Percentiles rank a stretch among this genome's conserved stretches.
Evolutionary conservation across 2,888 invertebrate species (phyloP).

Genomic region (Tetranychus piercei): DNA sequence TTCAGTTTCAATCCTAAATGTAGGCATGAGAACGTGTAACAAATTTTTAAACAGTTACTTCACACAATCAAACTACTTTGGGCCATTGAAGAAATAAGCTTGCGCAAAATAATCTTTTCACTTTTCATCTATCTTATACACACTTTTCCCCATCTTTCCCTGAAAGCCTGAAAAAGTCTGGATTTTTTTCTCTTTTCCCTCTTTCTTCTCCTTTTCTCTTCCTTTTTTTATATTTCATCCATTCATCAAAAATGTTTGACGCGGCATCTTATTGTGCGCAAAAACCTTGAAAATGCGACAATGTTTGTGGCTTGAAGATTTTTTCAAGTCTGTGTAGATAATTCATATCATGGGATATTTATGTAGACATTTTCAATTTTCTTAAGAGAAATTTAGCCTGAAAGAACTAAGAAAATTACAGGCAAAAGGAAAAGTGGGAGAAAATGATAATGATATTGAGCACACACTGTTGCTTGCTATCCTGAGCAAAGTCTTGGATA

Average conservation of each 20-base stretch:
- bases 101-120: neutral
- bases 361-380: neutral
- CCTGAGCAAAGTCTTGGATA: too few species aligned
- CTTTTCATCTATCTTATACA: neutral
- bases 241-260: neutral
- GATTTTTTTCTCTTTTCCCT: neutral
- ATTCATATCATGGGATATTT: neutral
- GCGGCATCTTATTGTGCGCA: neutral
- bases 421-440: too few species aligned
- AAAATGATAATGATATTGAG: too few species aligned
- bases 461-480: too few species aligned
- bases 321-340: neutral
- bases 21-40: neutral
- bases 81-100: neutral
- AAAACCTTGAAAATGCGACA: neutral
- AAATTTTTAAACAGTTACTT: neutral
- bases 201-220: neutral
- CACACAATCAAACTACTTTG: neutral
- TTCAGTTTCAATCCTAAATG: too few species aligned
- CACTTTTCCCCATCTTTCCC: neutral
- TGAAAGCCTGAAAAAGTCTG: neutral
- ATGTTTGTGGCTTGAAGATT: neutral
- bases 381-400: neutral
- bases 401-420: too few species aligned
- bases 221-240: neutral